Evolutionary conservation across 2,797 vertebrate species (phyloP), one percentile per base, ranked within the genome.

Genomic region (Leptatherina wallacei): DNA sequence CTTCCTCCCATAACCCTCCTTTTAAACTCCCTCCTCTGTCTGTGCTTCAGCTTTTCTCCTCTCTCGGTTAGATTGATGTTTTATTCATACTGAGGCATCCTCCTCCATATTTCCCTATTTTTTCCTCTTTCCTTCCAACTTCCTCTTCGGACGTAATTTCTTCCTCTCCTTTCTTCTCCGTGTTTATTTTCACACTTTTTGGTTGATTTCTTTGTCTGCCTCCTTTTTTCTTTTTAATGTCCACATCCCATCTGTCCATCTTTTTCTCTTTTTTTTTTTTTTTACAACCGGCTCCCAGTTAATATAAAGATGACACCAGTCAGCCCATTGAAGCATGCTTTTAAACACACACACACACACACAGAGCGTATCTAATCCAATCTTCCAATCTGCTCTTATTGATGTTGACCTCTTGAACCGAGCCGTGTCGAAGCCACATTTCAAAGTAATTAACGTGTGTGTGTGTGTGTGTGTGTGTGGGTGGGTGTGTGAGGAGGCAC

Each of bases 381-480:
- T 93, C 88, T 85, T 90, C 89, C 86, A 88, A 84, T 93, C 89
- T 88, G 83, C 84, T 79, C 81, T 89, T 91, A 92, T 90, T 89
- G 87, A 86, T 87, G 86, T 90, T 89, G 91, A 93, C 91, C 91
- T 85, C 76, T 78, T 87, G 83, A 89, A 84, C 90, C 60, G 20
- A 55, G 64, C 18, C 78, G 61, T 89, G 89, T 93, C 81, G 75
- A 74, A 68, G 81, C 73, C 56, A 55, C 85, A 82, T 92, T 86
- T 89, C 82, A 65, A 71, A 83, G 78, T 84, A 86, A 89, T 93
- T 93, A 92, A 85, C 80, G 68, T 8, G 29, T 47, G 47, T 47
- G 68, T 80, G 77, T 75, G 73, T 47, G 71, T 49, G 57, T 18
- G 70, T 55, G 73, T 54, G 65, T 52, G 57, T 69, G 62, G 60